Conservation (phyloP, 2,797 vertebrate genomes). For the Syndactyla subalaris region DNA sequence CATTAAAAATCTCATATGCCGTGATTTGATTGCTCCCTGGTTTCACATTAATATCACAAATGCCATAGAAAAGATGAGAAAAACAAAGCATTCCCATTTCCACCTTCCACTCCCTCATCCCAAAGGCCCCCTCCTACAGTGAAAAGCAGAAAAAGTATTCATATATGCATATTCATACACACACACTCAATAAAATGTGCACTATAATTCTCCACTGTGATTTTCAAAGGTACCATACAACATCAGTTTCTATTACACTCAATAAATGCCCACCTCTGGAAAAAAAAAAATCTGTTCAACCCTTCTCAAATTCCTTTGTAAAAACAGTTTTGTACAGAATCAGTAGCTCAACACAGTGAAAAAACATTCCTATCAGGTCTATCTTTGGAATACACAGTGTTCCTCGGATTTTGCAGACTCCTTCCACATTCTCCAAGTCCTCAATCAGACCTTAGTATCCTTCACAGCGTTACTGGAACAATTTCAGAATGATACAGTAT, state of each 20-base stretch:
- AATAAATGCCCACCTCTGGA: neutral
- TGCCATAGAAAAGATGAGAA: slow-evolving; percentile 18
- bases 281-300: neutral
- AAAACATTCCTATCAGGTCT: neutral
- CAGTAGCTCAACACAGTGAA: neutral
- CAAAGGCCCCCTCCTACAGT: neutral
- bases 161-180: neutral
- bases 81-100: slow-evolving; percentile 29
- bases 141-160: neutral
- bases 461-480: neutral
- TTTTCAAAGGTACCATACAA: slow-evolving; percentile 5
- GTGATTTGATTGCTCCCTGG: neutral
- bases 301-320: neutral
- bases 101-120: neutral
- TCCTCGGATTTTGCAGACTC: neutral
- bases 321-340: neutral
- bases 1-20: neutral
- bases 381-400: neutral
- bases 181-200: neutral
- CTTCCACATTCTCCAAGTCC: neutral
- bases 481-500: neutral
- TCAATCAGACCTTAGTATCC: neutral
- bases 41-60: neutral
- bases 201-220: neutral
- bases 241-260: neutral